Evolutionary conservation across 2,888 invertebrate species (phyloP), one percentile per base, ranked within the genome.

Genomic region (Hyposoter dolosus): DNA sequence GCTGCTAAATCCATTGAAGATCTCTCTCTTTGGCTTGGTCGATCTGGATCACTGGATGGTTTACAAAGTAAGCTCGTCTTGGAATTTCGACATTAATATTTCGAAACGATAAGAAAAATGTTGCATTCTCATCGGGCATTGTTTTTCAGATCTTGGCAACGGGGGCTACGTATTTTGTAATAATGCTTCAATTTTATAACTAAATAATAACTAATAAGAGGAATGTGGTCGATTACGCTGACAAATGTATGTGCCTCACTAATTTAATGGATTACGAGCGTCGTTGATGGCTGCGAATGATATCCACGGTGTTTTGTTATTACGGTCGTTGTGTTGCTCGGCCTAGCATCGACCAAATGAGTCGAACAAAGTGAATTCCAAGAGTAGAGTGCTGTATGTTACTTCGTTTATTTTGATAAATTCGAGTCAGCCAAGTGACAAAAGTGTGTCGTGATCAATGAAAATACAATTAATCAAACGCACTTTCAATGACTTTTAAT

Each of bases 181-280:
- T 84, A 71, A 80, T 84, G 71, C 66, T 81, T 45, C 80, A 84
- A 81, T 79, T 84, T 72, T 40, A 53, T 35, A 28, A 32, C 28
- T 28, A 28, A 28, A 28, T 28, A 28, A 28, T 28, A 28, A 28
- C 28, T 71, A 50, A 84, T 63, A 53, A 47, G 40, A 23, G 40
- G 3, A 0, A n/a, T 15, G 7, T 23, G 47, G 3, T 65, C 71
- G 43, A 66, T 72, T 65, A 65, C 32, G 45, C 12, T 17, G 68
- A 47, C n/a, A 12, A 60, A 68, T n/a, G 56, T 50, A n/a, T 47
- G n/a, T 50, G 19, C 40, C 32, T 47, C 32, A 43, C 28, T 43
- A 19, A 43, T 79, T 69, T 60, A 69, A 79, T 79, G 43, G 45
- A 79, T 68, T 69, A 35, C 47, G 56, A 68, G n/a, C 40, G 35